Conservation (phyloP, 2,113 vertebrate genomes). For the Euleptes europaea region DNA sequence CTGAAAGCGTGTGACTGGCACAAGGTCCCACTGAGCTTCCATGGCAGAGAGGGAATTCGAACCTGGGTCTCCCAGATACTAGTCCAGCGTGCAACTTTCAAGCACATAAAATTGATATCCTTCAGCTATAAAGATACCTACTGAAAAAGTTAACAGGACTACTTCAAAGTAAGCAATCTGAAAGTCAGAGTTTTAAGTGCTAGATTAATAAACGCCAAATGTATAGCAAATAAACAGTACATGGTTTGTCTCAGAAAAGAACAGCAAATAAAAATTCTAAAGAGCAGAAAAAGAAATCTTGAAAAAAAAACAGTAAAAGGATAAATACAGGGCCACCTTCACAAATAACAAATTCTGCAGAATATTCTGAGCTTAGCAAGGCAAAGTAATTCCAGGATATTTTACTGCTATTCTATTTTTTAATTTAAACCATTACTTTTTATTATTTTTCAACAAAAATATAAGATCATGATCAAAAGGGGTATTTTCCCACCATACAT, state of each 20-base stretch:
- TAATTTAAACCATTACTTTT: too few species aligned
- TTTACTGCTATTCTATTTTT: too few species aligned
- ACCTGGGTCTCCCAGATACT: too few species aligned
- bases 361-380: neutral
- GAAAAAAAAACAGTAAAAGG: neutral
- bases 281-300: neutral
- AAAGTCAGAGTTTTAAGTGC: neutral
- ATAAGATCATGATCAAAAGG: neutral
- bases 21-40: too few species aligned
- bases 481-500: neutral
- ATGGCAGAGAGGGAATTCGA: too few species aligned
- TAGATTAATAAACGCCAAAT: neutral
- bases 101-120: neutral
- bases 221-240: neutral
- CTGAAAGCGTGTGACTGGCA: too few species aligned
- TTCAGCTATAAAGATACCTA: neutral
- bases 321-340: neutral
- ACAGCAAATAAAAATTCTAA: neutral
- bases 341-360: neutral
- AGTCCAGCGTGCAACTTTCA: neutral
- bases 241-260: neutral
- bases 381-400: neutral
- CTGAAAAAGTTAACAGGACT: neutral
- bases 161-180: neutral
- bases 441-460: neutral